These are phyloP conservation scores for Cephalotes varians DNA, from an alignment of 2,888 invertebrate genomes.

Conservation along the genomic window DNA sequence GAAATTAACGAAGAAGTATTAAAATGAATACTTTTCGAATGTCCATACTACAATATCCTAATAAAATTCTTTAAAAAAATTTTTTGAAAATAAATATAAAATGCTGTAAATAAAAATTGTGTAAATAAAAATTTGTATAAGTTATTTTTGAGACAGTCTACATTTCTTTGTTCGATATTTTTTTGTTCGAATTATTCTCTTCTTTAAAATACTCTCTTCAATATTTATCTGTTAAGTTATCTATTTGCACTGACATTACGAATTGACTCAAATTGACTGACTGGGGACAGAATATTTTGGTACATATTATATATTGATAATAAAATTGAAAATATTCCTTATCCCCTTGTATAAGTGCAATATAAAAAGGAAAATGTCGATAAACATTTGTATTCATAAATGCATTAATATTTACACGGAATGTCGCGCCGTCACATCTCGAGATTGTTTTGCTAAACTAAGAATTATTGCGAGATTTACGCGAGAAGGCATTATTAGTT, in stretches of 20 bases:
- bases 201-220: constrained; percentile 56
- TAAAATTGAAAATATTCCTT: constrained; percentile 32
- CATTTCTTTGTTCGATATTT: constrained; percentile 25
- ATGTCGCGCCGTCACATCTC: constrained; percentile 53
- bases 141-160: constrained; percentile 19
- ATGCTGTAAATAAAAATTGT: no score
- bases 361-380: constrained; percentile 34
- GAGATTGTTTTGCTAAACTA: constrained; percentile 26
- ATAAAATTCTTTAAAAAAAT: constrained; percentile 21
- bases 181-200: constrained; percentile 6
- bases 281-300: constrained; percentile 4
- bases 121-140: constrained; percentile 12
- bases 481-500: constrained; percentile 32
- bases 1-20: neutral
- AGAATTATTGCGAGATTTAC: constrained; percentile 10
- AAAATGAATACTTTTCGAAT: constrained; percentile 17
- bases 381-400: constrained; percentile 53
- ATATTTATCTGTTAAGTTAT: constrained; percentile 44
- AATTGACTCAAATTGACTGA: constrained; percentile 61
- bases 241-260: constrained; percentile 47
- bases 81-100: neutral
- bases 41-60: neutral
- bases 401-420: constrained; percentile 64
- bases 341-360: neutral
- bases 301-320: constrained; percentile 8